Conservation (phyloP, 2,888 invertebrate species). For the Thelaira solivaga region DNA sequence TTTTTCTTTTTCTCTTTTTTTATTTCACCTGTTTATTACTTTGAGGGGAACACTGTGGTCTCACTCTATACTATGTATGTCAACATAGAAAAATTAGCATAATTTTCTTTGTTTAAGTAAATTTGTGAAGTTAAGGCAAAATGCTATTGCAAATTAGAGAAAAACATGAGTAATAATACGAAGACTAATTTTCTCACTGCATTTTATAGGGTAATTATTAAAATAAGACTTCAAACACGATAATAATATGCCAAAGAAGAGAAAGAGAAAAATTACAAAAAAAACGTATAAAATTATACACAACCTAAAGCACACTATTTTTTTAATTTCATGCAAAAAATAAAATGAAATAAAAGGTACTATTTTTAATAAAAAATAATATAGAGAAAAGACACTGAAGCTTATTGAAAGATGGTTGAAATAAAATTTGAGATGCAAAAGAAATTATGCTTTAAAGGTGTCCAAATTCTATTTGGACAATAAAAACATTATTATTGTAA, state of each 20-base stretch:
- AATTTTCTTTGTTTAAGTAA: background rate
- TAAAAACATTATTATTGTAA: too few species aligned
- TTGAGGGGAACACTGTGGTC: background rate
- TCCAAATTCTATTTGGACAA: too few species aligned
- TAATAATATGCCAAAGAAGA: background rate
- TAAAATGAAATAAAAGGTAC: background rate
- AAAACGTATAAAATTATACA: background rate
- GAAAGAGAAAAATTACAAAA: background rate
- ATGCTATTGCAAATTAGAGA: constrained; percentile 3
- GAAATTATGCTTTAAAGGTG: too few species aligned
- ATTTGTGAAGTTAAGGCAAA: background rate
- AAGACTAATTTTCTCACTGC: background rate
- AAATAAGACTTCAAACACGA: background rate
- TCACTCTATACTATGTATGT: constrained; percentile 23
- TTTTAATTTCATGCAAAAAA: too few species aligned
- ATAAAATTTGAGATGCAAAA: too few species aligned
- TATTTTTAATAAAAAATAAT: too few species aligned
- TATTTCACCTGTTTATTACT: background rate
- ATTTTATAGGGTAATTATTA: background rate
- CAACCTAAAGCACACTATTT: constrained; percentile 14
- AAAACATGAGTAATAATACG: background rate
- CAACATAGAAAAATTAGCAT: constrained; percentile 29
- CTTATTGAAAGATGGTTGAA: too few species aligned
- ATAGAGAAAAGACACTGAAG: too few species aligned
- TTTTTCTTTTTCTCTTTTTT: background rate